Evolutionary conservation across 2,113 vertebrate species (phyloP).

Genomic region (Haplochromis burtoni): DNA sequence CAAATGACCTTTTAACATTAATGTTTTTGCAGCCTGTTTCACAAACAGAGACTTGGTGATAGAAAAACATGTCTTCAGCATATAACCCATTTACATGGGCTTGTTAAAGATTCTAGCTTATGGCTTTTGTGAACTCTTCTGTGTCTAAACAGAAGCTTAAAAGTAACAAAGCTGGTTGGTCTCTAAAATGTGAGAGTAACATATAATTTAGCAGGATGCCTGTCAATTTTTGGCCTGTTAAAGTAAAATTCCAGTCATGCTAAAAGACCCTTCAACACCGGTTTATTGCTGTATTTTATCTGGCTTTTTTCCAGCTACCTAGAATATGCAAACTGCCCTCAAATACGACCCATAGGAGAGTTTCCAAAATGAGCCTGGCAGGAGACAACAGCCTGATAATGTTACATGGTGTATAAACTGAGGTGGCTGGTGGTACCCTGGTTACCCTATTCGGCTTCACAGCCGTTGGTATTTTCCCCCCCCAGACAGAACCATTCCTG

Average conservation of each 20-base stretch:
- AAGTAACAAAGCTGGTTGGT: background rate
- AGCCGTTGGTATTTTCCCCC: accelerated
- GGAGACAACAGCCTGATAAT: background rate
- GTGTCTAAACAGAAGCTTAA: background rate
- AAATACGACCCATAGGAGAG: background rate
- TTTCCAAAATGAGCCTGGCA: background rate
- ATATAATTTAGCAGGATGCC: background rate
- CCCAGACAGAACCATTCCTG: background rate
- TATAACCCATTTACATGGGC: background rate
- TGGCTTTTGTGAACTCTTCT: background rate
- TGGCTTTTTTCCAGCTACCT: background rate
- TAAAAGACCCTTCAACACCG: background rate
- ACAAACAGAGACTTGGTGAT: background rate
- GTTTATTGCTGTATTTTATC: background rate
- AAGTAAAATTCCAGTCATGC: background rate
- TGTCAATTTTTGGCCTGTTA: background rate
- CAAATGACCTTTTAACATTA: background rate
- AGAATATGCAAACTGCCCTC: background rate
- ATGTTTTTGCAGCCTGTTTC: background rate
- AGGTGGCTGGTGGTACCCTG: background rate
- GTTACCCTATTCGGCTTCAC: background rate
- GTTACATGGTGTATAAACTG: background rate
- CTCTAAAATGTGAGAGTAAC: background rate
- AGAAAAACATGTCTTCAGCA: background rate
- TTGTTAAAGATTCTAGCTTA: background rate